phyloP scores from a whole-genome alignment of 2,113 vertebrate species.

The Scortum barcoo region DNA sequence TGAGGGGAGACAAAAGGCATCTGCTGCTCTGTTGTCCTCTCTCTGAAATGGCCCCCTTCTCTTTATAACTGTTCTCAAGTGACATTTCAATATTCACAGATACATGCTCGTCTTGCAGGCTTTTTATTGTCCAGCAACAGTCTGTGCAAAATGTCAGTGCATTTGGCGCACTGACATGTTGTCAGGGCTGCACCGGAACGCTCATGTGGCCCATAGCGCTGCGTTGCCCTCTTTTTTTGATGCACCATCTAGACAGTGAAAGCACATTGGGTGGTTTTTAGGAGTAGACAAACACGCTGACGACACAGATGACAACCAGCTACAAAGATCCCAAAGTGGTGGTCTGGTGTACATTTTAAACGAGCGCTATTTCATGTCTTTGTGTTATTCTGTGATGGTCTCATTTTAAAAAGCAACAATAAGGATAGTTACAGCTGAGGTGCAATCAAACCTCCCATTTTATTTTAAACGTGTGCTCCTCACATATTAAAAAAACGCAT shows the following conservation, averaged over 20 bases:
- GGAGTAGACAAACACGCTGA: not conserved
- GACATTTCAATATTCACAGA: slow-evolving; percentile 75
- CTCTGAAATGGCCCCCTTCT: slow-evolving; percentile 40
- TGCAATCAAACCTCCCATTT: not conserved
- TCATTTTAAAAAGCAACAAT: not conserved
- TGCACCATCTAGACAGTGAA: not conserved
- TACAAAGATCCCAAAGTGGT: not conserved
- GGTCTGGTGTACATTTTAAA: not conserved
- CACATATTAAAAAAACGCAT: not conserved
- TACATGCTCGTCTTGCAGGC: slow-evolving; percentile 47
- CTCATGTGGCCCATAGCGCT: slow-evolving; percentile 23
- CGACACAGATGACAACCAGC: not conserved
- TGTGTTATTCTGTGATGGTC: not conserved
- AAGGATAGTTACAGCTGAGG: not conserved
- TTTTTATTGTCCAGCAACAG: slow-evolving; percentile 27
- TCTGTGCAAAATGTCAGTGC: slow-evolving; percentile 62
- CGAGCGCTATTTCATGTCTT: not conserved
- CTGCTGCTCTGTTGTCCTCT: slow-evolving; percentile 45
- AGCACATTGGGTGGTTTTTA: not conserved
- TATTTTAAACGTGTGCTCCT: not conserved
- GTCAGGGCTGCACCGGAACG: slow-evolving; percentile 6
- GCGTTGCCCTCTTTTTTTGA: slow-evolving; percentile 9
- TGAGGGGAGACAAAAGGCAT: slow-evolving; percentile 80
- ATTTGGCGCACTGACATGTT: slow-evolving; percentile 45
- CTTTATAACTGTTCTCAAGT: slow-evolving; percentile 55